Evolutionary conservation across 2,888 invertebrate genomes (phyloP).

Genomic region (Nudaria mundana): DNA sequence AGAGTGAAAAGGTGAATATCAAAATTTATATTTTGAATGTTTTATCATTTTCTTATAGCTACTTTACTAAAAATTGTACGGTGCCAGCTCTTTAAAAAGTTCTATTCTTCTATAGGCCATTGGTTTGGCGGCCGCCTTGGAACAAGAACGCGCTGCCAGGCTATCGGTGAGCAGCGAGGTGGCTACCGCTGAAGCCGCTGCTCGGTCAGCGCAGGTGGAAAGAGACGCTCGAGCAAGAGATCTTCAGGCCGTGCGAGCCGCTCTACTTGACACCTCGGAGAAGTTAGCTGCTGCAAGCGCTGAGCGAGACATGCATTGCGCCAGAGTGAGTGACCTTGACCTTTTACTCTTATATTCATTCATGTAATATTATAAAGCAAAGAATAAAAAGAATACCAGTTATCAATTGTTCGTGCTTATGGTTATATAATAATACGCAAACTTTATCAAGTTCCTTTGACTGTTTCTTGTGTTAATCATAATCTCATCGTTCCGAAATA

Average conservation of each 20-base stretch:
- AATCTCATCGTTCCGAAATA: constrained; percentile 76
- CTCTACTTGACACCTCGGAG: constrained; percentile 66
- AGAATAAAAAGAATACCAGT: background rate
- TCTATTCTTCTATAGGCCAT: no score
- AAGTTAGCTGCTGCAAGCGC: constrained; percentile 70
- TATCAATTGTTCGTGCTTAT: constrained; percentile 4
- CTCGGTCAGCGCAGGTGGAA: constrained; percentile 64
- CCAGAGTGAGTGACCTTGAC: constrained; percentile 57
- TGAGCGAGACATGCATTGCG: constrained; percentile 69
- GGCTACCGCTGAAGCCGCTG: constrained; percentile 72
- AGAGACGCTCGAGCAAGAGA: constrained; percentile 75
- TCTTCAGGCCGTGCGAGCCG: constrained; percentile 59
- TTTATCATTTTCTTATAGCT: background rate
- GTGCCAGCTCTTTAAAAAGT: no score
- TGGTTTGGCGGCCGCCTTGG: constrained; percentile 91
- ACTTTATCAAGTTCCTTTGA: constrained; percentile 27
- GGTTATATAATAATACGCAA: constrained; percentile 19
- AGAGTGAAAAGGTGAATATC: constrained; percentile 86
- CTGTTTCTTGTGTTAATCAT: constrained; percentile 54
- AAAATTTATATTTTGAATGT: no score
- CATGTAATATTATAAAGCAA: background rate
- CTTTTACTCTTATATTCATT: background rate
- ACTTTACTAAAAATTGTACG: background rate
- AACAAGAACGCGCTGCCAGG: constrained; percentile 95
- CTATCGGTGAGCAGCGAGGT: constrained; percentile 91